phyloP scores from a whole-genome alignment of 1,140 invertebrate species.

The Drosophila guanche region DNA sequence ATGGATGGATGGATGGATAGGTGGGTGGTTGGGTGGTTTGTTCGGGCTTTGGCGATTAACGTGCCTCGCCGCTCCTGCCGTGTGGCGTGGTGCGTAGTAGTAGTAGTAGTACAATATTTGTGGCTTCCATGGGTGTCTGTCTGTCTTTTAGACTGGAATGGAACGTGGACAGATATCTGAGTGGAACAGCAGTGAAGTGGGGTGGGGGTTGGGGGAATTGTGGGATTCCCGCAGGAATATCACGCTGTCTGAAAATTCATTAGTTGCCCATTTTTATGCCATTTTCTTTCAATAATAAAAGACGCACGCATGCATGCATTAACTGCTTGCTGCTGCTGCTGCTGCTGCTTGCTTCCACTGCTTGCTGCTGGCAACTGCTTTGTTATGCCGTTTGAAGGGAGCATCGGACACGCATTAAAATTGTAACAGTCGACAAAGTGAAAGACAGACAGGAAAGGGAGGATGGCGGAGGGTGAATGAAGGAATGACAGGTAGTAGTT shows the following conservation, averaged over 20 bases:
- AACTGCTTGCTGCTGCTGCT: slow-evolving; percentile 16
- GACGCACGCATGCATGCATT: slow-evolving; percentile 64
- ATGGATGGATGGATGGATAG: slow-evolving; percentile 4
- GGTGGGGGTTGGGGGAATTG: slow-evolving; percentile 2
- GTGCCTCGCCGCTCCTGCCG: slow-evolving; percentile 27
- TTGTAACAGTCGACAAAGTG: slow-evolving; percentile 56
- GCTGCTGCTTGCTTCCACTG: too few relatives aligned
- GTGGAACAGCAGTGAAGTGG: slow-evolving; percentile 43
- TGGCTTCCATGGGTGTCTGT: slow-evolving; percentile 64
- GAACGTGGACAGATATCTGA: slow-evolving; percentile 10
- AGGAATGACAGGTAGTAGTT: slow-evolving; percentile 19
- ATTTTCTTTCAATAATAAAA: slow-evolving; percentile 57
- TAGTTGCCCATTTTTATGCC: slow-evolving; percentile 69
- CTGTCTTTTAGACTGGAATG: background rate
- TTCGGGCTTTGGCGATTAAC: slow-evolving; percentile 39
- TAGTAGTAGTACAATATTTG: slow-evolving; percentile 45
- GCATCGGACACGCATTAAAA: slow-evolving; percentile 64
- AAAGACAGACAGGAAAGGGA: slow-evolving; percentile 18
- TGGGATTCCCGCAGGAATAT: slow-evolving; percentile 71
- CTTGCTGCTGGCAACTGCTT: too few relatives aligned
- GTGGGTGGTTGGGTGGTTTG: slow-evolving; percentile 25
- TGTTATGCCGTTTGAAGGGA: too few relatives aligned
- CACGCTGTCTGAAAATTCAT: slow-evolving; percentile 68
- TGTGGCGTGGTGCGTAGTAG: slow-evolving; percentile 3
- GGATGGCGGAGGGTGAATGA: slow-evolving; percentile 19